Percentiles rank a stretch among this genome's conserved stretches.
Evolutionary conservation across 1,140 invertebrate genomes (phyloP).

Genomic region (Hormaphis cornu): DNA sequence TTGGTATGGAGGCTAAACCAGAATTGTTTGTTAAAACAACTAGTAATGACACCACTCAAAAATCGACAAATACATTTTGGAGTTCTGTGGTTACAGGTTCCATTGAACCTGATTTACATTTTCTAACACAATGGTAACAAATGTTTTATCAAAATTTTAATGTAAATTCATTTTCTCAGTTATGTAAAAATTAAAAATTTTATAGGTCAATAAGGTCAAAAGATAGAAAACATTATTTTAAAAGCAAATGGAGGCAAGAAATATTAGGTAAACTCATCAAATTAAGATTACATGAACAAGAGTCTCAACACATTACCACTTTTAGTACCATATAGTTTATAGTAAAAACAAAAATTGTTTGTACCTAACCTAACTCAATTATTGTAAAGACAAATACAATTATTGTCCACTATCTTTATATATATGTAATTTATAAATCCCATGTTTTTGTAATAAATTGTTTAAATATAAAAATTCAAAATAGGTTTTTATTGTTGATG

Average conservation of each 20-base stretch:
- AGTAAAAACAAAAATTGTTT: too few species aligned
- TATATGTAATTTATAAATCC: too few species aligned
- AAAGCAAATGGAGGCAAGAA: neutral
- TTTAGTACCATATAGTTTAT: too few species aligned
- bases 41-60: slow-evolving; percentile 41
- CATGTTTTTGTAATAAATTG: too few species aligned
- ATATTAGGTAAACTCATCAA: neutral
- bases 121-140: slow-evolving; percentile 65
- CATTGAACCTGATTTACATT: slow-evolving; percentile 56
- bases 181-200: slow-evolving; percentile 40
- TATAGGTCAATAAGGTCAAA: slow-evolving; percentile 38
- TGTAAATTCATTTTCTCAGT: neutral
- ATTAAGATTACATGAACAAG: neutral
- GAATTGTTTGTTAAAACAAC: slow-evolving; percentile 61
- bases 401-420: too few species aligned
- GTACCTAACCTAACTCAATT: too few species aligned
- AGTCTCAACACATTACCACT: neutral
- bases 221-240: neutral
- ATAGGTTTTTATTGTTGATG: too few species aligned
- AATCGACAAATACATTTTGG: slow-evolving; percentile 46
- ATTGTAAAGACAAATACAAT: too few species aligned
- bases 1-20: slow-evolving; percentile 67
- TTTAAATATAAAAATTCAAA: too few species aligned
- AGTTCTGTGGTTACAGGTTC: slow-evolving; percentile 69
- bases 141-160: slow-evolving; percentile 28